Evolutionary conservation across 2,113 vertebrate genomes (phyloP).

Genomic region (Cyprinodon brontotheroides): DNA sequence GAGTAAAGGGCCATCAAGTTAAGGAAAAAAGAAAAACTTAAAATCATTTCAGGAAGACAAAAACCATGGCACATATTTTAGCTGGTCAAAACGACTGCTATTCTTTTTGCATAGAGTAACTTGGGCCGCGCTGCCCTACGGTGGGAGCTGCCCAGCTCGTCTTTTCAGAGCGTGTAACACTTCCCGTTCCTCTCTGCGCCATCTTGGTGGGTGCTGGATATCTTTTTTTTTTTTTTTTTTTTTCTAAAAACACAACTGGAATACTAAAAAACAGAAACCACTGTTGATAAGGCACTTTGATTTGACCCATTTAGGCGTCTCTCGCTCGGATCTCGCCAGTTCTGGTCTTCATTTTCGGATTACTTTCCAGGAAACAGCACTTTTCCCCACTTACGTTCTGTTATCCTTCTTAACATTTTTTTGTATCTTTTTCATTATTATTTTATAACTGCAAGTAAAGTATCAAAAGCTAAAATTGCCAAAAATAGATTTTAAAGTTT

Average conservation of each 20-base stretch:
- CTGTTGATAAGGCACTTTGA: slow-evolving; percentile 84
- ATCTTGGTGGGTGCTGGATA: slow-evolving; percentile 74
- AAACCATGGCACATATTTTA: slow-evolving; percentile 85
- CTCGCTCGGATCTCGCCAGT: slow-evolving; percentile 38
- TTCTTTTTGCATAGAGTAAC: slow-evolving; percentile 85
- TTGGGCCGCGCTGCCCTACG: slow-evolving; percentile 58
- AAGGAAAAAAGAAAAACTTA: slow-evolving; percentile 50
- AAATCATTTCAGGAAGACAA: slow-evolving; percentile 80
- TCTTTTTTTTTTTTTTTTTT: slow-evolving; percentile 41
- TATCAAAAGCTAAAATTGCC: slow-evolving; percentile 89
- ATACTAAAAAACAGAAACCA: slow-evolving; percentile 78
- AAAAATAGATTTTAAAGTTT: slow-evolving; percentile 83
- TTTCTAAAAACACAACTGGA: slow-evolving; percentile 69
- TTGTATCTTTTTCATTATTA: slow-evolving; percentile 52
- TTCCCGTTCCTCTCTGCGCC: slow-evolving; percentile 70
- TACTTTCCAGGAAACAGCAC: slow-evolving; percentile 72
- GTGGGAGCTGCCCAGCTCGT: slow-evolving; percentile 60
- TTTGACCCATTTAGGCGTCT: slow-evolving; percentile 58
- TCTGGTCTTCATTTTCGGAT: slow-evolving; percentile 75
- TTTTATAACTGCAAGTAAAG: slow-evolving; percentile 85
- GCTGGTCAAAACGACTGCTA: slow-evolving; percentile 83
- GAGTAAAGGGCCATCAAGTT: slow-evolving; percentile 63
- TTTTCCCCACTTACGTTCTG: slow-evolving; percentile 36
- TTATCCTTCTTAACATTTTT: slow-evolving; percentile 47
- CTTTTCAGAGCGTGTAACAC: slow-evolving; percentile 51